Base-by-base conservation (phyloP, 2,797 vertebrate genomes). In the Cyprinella venusta region DNA sequence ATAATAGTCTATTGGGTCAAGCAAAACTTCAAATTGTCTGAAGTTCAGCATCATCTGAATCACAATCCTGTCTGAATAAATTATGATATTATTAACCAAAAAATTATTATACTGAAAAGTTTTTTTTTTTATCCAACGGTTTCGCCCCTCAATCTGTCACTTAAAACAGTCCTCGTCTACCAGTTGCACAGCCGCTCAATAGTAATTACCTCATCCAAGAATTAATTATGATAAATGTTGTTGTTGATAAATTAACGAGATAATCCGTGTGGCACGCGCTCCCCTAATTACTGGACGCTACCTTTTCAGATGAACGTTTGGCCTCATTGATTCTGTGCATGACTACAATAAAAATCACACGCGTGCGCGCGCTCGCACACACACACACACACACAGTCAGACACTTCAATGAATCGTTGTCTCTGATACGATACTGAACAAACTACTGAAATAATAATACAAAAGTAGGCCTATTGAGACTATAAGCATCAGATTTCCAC, bases 211-310 rank as follows among this genome's bases (percentile, higher is more conserved):
- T 93, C 91, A 93, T 94, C 94, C 93, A 89, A 94, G 91, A 96
- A 96, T 97, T 96, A 96, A 98, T 97, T 97, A 96, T 95, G 94
- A 96, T 96, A 95, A 96, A 97, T 97, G 94, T 96, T 95, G 84
- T 95, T 96, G 94, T 95, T 96, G 95, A 96, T 96, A 95, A 97
- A 97, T 96, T 96, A 96, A 96, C 91, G 92, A 96, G 94, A 94
- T 97, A 96, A 97, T 97, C 95, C 93, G 92, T 91, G 94, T 94
- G 95, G 95, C 96, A 96, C 94, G 95, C 95, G 95, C 93, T 92
- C 91, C 70, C 93, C 92, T 95, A 94, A 96, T 94, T 95, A 96
- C 93, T 94, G 93, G 92, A 94, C 94, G 92, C 91, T 91, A 90
- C 89, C 91, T 92, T 93, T 88, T 84, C 65, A 84, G 91, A 87